phyloP scores from a whole-genome alignment of 2,113 vertebrate species.

The Mellivora capensis region DNA sequence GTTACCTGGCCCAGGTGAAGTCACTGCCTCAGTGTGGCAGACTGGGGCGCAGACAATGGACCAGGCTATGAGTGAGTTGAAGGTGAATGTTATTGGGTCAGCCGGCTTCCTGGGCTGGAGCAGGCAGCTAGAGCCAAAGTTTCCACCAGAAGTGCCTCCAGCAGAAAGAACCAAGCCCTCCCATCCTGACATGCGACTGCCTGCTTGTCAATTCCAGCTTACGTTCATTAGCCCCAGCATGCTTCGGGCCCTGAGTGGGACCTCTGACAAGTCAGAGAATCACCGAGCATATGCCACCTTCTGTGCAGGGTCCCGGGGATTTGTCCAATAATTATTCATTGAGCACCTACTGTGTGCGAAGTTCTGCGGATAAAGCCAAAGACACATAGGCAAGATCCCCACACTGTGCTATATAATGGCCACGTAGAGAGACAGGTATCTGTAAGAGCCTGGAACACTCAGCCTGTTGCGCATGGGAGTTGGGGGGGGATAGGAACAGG shows the following conservation, averaged over 20 bases:
- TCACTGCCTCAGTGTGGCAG: not conserved
- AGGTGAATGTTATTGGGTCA: not conserved
- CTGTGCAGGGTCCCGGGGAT: not conserved
- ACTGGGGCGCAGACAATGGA: not conserved
- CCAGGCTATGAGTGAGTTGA: not conserved
- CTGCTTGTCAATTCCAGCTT: not conserved
- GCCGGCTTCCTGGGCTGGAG: not conserved
- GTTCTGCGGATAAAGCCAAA: not conserved
- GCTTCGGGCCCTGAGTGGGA: too few relatives aligned
- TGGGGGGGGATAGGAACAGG: not conserved
- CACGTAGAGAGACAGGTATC: rapidly evolving
- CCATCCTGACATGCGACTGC: rapidly evolving
- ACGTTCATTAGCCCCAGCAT: rapidly evolving
- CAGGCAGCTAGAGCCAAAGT: not conserved
- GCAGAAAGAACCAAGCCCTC: not conserved
- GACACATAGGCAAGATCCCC: not conserved
- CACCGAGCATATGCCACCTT: not conserved
- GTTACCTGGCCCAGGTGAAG: not conserved
- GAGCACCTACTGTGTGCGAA: not conserved
- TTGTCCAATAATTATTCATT: not conserved
- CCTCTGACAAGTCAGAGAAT: not conserved
- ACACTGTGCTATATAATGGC: rapidly evolving
- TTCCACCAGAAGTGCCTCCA: not conserved
- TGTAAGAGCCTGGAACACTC: not conserved
- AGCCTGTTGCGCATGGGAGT: not conserved